These are phyloP conservation scores for Sisyra nigra DNA, from an alignment of 2,888 invertebrate species.

Conservation along the genomic window DNA sequence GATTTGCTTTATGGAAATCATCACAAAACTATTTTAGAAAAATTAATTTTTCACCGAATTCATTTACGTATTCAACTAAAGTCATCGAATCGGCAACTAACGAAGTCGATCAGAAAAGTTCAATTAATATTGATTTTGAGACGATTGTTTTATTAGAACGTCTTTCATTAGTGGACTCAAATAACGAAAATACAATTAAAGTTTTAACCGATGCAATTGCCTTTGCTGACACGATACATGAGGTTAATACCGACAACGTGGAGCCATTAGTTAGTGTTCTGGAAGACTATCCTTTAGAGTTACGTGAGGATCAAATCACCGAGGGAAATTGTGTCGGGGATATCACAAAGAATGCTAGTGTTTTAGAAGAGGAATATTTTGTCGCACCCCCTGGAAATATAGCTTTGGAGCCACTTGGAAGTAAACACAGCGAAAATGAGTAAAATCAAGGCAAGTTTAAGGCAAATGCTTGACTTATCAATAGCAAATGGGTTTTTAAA, in stretches of 20 bases:
- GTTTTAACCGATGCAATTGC: neutral
- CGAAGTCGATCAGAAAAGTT: too few relatives aligned
- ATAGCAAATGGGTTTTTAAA: slow-evolving; percentile 10
- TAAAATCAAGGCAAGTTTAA: too few relatives aligned
- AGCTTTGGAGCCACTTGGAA: slow-evolving; percentile 23
- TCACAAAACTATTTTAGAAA: too few relatives aligned
- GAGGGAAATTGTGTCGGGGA: slow-evolving; percentile 51
- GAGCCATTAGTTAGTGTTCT: neutral
- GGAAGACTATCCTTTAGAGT: slow-evolving; percentile 28
- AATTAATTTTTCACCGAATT: too few relatives aligned
- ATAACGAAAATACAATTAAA: neutral
- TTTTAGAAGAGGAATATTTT: slow-evolving; percentile 79
- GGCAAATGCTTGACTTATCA: slow-evolving; percentile 17
- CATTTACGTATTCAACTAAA: too few relatives aligned
- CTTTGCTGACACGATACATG: neutral
- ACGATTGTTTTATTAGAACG: neutral
- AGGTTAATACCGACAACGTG: neutral
- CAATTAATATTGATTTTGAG: too few relatives aligned
- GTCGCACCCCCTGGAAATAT: slow-evolving; percentile 80
- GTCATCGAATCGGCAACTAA: too few relatives aligned
- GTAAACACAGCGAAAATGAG: too few relatives aligned
- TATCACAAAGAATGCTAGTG: slow-evolving; percentile 55
- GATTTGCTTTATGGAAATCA: too few relatives aligned
- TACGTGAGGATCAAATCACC: slow-evolving; percentile 52
- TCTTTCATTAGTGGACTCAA: neutral